A percentile compares a stretch with the other conserved stretches of the same genome.
Conservation (phyloP, 2,888 invertebrate species). For the Hirtodrosophila histrioides region DNA sequence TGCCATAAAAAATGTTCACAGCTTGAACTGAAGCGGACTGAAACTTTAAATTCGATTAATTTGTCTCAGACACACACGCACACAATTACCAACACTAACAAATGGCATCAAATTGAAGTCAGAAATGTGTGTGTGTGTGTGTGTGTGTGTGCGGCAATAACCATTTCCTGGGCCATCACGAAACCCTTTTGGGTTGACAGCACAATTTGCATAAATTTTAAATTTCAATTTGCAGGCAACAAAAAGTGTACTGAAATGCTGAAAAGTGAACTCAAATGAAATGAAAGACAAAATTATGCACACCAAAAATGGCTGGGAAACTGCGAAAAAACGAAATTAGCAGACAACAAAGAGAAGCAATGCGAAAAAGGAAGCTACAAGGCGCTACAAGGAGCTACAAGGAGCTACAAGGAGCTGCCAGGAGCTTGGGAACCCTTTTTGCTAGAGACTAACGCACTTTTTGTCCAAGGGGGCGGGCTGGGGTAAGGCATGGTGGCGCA, state of each 20-base stretch:
- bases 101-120: slow-evolving; percentile 58
- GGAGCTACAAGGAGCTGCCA: neutral
- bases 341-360: slow-evolving; percentile 69
- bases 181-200: slow-evolving; percentile 71
- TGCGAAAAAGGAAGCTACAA: neutral
- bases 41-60: slow-evolving; percentile 75
- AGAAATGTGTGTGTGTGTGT: slow-evolving; percentile 13
- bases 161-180: slow-evolving; percentile 56
- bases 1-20: slow-evolving; percentile 62
- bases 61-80: slow-evolving; percentile 27
- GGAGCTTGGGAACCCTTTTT: slow-evolving; percentile 2
- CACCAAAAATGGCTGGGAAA: slow-evolving; percentile 14
- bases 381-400: neutral
- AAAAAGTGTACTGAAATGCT: slow-evolving; percentile 42
- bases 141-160: slow-evolving; percentile 51
- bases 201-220: slow-evolving; percentile 79
- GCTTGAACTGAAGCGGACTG: slow-evolving; percentile 23
- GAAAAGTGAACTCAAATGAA: slow-evolving; percentile 48
- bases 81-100: slow-evolving; percentile 69
- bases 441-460: slow-evolving; percentile 49
- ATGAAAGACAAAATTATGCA: slow-evolving; percentile 54
- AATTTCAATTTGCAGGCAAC: slow-evolving; percentile 74
- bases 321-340: slow-evolving; percentile 60
- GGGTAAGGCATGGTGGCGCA: slow-evolving; percentile 27
- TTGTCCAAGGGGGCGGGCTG: neutral